Percentiles rank a stretch among this genome's conserved stretches.
phyloP scores from a whole-genome alignment of 1,140 invertebrate genomes.

The Drosophila gunungcola region DNA sequence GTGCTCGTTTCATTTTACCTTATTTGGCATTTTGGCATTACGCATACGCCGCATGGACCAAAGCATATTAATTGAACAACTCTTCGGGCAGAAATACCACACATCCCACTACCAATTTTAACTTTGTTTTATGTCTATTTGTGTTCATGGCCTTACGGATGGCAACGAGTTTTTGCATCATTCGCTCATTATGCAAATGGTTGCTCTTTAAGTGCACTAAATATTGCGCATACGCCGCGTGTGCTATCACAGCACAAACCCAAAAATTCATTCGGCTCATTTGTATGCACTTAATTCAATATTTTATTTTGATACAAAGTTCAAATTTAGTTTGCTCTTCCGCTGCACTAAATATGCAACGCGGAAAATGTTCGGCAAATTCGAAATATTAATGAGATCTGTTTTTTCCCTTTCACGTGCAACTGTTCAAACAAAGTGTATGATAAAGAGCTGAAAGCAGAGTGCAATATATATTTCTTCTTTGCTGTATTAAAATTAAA shows the following conservation, averaged over 20 bases:
- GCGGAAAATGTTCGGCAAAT: slow-evolving; percentile 9
- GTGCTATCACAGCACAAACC: slow-evolving; percentile 6
- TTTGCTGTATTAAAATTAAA: not conserved
- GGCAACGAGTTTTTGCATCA: slow-evolving; percentile 1
- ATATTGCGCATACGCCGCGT: slow-evolving; percentile 46
- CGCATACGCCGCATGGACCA: slow-evolving; percentile 34
- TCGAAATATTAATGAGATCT: slow-evolving; percentile 24
- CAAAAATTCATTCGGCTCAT: slow-evolving; percentile 16
- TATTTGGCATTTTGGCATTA: slow-evolving; percentile 40
- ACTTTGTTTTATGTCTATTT: slow-evolving; percentile 24
- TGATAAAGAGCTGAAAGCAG: slow-evolving; percentile 12
- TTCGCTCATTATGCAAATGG: slow-evolving; percentile 57
- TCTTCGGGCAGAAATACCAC: slow-evolving; percentile 13
- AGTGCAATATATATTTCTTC: not conserved
- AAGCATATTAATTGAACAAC: slow-evolving; percentile 46
- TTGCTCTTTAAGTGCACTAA: slow-evolving; percentile 58
- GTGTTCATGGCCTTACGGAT: slow-evolving; percentile 15
- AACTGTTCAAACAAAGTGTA: slow-evolving; percentile 17
- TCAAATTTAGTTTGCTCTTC: slow-evolving; percentile 30
- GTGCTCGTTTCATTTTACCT: slow-evolving; percentile 26
- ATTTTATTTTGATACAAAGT: slow-evolving; percentile 45
- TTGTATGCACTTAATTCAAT: slow-evolving; percentile 42
- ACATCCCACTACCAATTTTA: not conserved
- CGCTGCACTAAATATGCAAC: not conserved
- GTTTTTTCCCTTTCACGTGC: slow-evolving; percentile 6